These are phyloP conservation scores for Nesometra sesokonis DNA, from an alignment of 35 echinoderm and acorn worm species.

Conservation along the genomic window DNA sequence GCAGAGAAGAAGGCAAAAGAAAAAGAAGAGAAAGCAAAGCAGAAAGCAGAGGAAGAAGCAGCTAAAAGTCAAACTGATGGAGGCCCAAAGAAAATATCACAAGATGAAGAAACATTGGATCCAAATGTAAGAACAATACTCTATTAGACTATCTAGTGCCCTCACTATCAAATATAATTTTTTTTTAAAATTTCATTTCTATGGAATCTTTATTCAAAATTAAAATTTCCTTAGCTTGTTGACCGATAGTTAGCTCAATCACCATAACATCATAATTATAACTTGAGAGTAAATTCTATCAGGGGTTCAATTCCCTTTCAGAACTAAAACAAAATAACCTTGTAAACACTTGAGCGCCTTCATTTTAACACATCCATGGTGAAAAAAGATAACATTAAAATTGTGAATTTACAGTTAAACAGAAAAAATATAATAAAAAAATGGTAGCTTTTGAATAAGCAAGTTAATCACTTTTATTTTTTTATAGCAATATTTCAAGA, in stretches of 20 bases:
- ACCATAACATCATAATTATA: no score
- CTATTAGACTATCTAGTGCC: neutral
- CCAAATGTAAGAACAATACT: constrained; percentile 46
- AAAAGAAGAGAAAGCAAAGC: constrained; percentile 73
- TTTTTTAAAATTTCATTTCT: no score
- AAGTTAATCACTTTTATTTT: neutral
- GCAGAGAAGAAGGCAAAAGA: constrained; percentile 93
- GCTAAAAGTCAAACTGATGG: constrained; percentile 31
- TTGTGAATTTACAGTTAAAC: neutral
- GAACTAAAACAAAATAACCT: no score
- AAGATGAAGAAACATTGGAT: constrained; percentile 86
- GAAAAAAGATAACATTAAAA: no score
- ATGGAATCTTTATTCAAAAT: no score
- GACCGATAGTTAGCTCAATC: no score
- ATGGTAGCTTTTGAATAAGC: neutral
- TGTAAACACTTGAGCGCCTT: no score
- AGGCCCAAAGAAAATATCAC: constrained; percentile 36
- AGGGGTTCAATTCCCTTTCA: no score
- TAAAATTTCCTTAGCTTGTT: no score
- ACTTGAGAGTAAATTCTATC: no score
- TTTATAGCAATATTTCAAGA: constrained; percentile 88
- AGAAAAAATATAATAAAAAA: neutral
- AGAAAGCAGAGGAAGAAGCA: neutral
- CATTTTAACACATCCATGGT: no score
- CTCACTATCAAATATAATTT: neutral